Conservation (phyloP, 2,888 invertebrate species). For the Arrhopalites spinosus region DNA sequence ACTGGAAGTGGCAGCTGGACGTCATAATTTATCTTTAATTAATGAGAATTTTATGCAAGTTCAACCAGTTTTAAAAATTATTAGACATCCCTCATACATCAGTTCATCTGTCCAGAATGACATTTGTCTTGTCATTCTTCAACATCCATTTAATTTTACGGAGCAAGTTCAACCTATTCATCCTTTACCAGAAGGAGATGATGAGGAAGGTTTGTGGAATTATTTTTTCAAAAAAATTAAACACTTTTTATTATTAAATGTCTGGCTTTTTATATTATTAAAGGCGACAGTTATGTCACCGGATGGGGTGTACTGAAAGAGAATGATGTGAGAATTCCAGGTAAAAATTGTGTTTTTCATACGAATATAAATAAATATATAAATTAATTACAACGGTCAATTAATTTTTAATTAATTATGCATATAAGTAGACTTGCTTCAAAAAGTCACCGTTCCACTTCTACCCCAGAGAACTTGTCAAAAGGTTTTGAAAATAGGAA, state of each 20-base stretch:
- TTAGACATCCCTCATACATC: neutral
- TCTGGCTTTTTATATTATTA: neutral
- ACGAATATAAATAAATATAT: too few species aligned
- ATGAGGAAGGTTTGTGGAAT: neutral
- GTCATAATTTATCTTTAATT: neutral
- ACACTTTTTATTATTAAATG: neutral
- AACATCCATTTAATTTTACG: neutral
- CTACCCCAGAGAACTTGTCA: constrained; percentile 15
- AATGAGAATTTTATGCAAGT: neutral
- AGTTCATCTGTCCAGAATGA: neutral
- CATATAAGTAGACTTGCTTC: neutral
- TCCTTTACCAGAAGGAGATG: neutral
- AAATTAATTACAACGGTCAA: too few species aligned
- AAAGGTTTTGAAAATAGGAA: neutral
- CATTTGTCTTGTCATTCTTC: neutral
- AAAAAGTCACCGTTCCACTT: constrained; percentile 15
- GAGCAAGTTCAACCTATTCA: neutral
- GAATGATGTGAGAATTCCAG: constrained; percentile 6
- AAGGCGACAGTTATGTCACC: constrained; percentile 8
- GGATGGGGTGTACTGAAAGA: constrained; percentile 23
- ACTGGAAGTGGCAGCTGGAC: neutral
- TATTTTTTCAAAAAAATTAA: too few species aligned
- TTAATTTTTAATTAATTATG: too few species aligned
- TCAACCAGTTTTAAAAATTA: neutral
- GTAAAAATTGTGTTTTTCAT: too few species aligned